A percentile compares a stretch with the other conserved stretches of the same genome.
Conservation (phyloP, 2,113 vertebrate genomes). For the Lampris megalopsis region DNA sequence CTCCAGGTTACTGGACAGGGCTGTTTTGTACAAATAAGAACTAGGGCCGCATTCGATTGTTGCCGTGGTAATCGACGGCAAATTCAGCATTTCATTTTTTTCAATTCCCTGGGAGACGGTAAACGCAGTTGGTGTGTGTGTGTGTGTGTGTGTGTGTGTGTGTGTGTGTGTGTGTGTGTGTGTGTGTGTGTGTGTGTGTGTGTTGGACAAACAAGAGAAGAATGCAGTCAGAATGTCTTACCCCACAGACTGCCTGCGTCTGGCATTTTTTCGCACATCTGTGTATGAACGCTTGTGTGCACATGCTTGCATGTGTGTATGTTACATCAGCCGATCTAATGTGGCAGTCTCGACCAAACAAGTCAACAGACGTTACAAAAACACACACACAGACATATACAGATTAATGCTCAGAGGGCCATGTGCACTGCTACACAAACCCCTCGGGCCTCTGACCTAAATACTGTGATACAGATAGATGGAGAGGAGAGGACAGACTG, state of each 20-base stretch:
- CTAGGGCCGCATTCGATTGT: no score
- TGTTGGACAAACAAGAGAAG: neutral
- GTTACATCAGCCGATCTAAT: conserved; percentile 48
- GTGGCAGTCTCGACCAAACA: conserved; percentile 66
- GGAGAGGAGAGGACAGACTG: neutral
- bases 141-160: conserved; percentile 7
- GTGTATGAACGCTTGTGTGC: neutral
- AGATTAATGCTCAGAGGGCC: conserved; percentile 48
- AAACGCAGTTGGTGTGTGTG: neutral
- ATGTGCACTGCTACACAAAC: conserved; percentile 54
- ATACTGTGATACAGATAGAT: conserved; percentile 43
- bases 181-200: conserved; percentile 2
- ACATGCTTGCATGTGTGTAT: conserved; percentile 1
- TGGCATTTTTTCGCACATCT: conserved; percentile 26
- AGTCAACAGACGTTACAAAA: conserved; percentile 46
- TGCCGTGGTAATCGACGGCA: no score
- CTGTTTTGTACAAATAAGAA: no score
- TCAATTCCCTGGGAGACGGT: no score
- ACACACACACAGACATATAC: conserved; percentile 27
- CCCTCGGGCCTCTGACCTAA: conserved; percentile 67
- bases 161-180: neutral
- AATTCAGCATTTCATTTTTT: no score
- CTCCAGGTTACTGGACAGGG: no score
- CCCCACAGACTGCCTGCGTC: conserved; percentile 7
- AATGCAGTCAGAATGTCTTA: neutral